A percentile compares a stretch with the other conserved stretches of the same genome.
phyloP scores from a whole-genome alignment of 1,140 invertebrate species.

The Grapholita molesta region DNA sequence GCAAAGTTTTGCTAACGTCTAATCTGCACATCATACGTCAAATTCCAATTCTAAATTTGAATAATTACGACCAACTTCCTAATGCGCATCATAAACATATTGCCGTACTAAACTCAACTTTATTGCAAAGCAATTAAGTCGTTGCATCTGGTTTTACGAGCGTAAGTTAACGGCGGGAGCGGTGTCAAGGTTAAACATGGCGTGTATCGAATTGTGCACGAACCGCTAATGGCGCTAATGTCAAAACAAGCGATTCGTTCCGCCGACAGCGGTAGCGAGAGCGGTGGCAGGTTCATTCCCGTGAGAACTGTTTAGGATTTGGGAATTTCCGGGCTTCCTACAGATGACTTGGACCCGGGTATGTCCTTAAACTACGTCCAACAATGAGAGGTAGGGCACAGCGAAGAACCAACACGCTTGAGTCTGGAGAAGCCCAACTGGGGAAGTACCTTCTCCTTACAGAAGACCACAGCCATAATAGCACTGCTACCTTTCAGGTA shows the following conservation, averaged over 20 bases:
- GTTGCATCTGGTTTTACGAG: background rate
- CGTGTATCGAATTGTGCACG: background rate
- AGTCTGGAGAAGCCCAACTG: no score
- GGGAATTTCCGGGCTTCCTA: background rate
- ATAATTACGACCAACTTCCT: background rate
- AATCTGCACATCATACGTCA: constrained; percentile 5
- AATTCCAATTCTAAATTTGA: constrained; percentile 7
- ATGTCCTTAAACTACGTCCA: no score
- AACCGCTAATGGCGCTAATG: background rate
- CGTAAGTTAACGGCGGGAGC: background rate
- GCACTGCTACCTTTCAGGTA: no score
- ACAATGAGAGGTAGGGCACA: no score
- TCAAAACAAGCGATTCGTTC: constrained; percentile 6
- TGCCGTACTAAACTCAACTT: background rate
- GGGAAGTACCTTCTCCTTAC: no score
- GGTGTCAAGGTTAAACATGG: constrained; percentile 7
- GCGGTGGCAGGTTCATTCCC: background rate
- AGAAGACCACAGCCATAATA: no score
- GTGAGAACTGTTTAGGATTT: background rate
- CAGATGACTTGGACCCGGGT: no score
- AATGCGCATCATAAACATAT: background rate
- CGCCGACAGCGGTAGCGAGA: background rate
- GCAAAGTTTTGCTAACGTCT: background rate
- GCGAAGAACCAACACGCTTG: no score
- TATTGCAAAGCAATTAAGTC: background rate